These are phyloP conservation scores for Phataginus tricuspis DNA, from an alignment of 2,797 vertebrate species.

Conservation along the genomic window DNA sequence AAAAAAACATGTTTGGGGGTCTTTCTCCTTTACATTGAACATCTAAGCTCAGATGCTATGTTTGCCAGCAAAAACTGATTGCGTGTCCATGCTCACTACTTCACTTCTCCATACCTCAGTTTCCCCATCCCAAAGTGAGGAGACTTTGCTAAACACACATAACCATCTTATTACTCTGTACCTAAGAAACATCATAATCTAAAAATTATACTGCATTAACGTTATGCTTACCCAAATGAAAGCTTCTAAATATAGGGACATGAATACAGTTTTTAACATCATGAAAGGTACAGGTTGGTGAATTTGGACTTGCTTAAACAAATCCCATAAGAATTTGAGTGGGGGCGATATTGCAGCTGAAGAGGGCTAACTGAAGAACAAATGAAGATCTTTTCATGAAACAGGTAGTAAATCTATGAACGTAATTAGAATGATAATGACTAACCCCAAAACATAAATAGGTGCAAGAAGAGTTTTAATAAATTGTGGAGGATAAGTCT, in stretches of 20 bases:
- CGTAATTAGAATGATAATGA: slow-evolving; percentile 67
- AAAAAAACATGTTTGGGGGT: background rate
- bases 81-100: background rate
- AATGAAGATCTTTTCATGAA: slow-evolving; percentile 64
- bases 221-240: slow-evolving; percentile 33
- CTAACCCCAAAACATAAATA: slow-evolving; percentile 59
- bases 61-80: slow-evolving; percentile 1
- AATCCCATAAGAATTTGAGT: background rate
- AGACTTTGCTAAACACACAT: background rate
- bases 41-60: slow-evolving; percentile 1
- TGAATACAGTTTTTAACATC: background rate
- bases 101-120: background rate
- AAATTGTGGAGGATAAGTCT: slow-evolving; percentile 40
- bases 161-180: background rate
- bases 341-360: background rate
- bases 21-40: background rate
- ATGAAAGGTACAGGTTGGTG: background rate
- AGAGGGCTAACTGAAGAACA: slow-evolving; percentile 48
- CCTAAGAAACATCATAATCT: background rate
- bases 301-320: slow-evolving; percentile 11
- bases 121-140: background rate
- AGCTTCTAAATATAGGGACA: background rate
- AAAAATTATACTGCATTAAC: background rate
- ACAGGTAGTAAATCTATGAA: slow-evolving; percentile 56
- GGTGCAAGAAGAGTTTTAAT: slow-evolving; percentile 56